phyloP scores from a whole-genome alignment of 1,140 invertebrate species.

The Scaptomyza pallida region DNA sequence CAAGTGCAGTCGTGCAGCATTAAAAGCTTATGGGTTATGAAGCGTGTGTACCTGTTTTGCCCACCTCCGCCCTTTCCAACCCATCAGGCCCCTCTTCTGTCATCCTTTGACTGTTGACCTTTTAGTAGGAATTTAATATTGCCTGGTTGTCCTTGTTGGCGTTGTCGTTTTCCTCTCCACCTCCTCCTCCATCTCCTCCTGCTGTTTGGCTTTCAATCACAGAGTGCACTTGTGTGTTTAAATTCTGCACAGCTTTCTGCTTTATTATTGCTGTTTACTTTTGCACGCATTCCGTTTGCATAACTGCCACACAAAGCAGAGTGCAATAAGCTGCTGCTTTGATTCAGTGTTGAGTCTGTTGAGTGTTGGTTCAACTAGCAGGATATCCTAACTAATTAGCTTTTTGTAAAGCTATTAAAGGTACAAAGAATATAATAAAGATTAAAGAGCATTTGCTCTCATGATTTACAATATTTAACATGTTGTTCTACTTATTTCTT shows the following conservation, averaged over 20 bases:
- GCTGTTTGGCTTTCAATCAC: conserved; percentile 31
- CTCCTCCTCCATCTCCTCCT: too few species aligned
- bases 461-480: too few species aligned
- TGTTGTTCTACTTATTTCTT: too few species aligned
- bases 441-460: too few species aligned
- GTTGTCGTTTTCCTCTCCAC: too few species aligned
- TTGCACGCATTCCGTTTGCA: conserved; percentile 41
- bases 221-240: conserved; percentile 22
- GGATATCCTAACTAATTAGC: too few species aligned
- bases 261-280: conserved; percentile 38
- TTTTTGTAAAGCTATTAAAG: too few species aligned
- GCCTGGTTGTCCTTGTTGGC: conserved; percentile 8
- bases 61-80: neutral
- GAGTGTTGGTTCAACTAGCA: too few species aligned
- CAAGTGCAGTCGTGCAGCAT: conserved; percentile 49
- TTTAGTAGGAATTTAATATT: conserved; percentile 50
- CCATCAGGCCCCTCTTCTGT: neutral
- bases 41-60: conserved; percentile 24
- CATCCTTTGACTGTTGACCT: conserved; percentile 31
- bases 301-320: conserved; percentile 11
- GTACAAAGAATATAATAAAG: too few species aligned
- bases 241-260: conserved; percentile 14
- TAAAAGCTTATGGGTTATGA: conserved; percentile 53
- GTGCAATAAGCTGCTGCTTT: neutral
- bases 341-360: too few species aligned